A percentile compares a stretch with the other conserved stretches of the same genome.
Conservation (phyloP, 2,888 invertebrate genomes). For the Druceiella hillmani region DNA sequence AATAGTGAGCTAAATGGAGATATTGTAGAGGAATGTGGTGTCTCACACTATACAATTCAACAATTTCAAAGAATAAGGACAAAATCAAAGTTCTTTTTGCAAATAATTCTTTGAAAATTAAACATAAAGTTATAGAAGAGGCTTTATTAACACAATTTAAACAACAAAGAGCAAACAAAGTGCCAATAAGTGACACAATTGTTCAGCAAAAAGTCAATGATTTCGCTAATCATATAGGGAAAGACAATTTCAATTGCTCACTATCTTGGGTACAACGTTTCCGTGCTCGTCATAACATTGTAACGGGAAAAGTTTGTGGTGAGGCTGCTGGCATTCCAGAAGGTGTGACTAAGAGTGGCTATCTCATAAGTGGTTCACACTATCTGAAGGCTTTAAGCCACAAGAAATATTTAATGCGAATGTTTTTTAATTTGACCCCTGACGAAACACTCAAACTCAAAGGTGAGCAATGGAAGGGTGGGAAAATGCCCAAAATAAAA, state of each 20-base stretch:
- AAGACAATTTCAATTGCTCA: constrained; percentile 23
- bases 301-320: constrained; percentile 25
- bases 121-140: constrained; percentile 24
- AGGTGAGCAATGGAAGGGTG: too few relatives aligned
- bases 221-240: constrained; percentile 20
- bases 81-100: constrained; percentile 24
- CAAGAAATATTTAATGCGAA: too few relatives aligned
- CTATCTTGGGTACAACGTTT: constrained; percentile 26
- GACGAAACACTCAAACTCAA: too few relatives aligned
- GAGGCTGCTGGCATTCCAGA: too few relatives aligned
- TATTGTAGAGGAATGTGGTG: constrained; percentile 21
- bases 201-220: constrained; percentile 24
- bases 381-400: too few relatives aligned
- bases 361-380: too few relatives aligned
- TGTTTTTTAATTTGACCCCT: too few relatives aligned
- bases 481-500: too few relatives aligned
- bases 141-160: constrained; percentile 26
- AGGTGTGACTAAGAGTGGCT: too few relatives aligned
- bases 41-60: constrained; percentile 24
- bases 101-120: too few relatives aligned
- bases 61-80: constrained; percentile 25
- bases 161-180: constrained; percentile 23
- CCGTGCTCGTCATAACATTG: constrained; percentile 26
- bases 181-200: constrained; percentile 18
- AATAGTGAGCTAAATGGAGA: constrained; percentile 18